Conservation (phyloP, 2,797 vertebrate genomes). For the Syngnathus rostellatus region DNA sequence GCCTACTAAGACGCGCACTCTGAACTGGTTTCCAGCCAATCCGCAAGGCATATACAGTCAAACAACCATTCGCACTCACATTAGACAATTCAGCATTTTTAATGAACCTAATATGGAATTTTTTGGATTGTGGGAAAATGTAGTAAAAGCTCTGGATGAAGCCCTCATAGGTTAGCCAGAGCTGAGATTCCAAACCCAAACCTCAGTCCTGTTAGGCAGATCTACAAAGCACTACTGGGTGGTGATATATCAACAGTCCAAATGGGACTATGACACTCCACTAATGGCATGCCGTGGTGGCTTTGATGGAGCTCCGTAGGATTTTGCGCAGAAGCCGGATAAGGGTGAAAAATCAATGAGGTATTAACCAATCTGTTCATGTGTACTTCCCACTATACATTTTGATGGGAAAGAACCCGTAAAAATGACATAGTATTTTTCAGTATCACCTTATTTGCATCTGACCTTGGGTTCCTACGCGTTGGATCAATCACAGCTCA, state of each 20-base stretch:
- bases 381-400: slow-evolving; percentile 10
- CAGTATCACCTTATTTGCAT: slow-evolving; percentile 18
- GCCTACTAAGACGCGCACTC: no score
- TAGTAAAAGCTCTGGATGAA: neutral
- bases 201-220: neutral
- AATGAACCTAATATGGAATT: neutral
- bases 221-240: neutral
- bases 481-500: slow-evolving; percentile 44
- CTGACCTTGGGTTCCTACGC: slow-evolving; percentile 49
- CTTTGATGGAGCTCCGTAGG: neutral
- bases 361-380: neutral
- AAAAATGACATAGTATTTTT: neutral
- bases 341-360: slow-evolving; percentile 1
- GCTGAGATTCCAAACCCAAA: neutral
- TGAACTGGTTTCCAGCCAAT: no score
- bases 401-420: slow-evolving; percentile 1
- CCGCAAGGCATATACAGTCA: neutral
- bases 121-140: neutral
- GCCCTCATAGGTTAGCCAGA: neutral
- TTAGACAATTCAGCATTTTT: neutral
- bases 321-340: neutral
- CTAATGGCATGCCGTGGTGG: neutral
- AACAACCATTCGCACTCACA: neutral
- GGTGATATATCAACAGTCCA: neutral
- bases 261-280: neutral